Base-by-base conservation (phyloP, 2,888 invertebrate species). In the Pachydiplax longipennis region DNA sequence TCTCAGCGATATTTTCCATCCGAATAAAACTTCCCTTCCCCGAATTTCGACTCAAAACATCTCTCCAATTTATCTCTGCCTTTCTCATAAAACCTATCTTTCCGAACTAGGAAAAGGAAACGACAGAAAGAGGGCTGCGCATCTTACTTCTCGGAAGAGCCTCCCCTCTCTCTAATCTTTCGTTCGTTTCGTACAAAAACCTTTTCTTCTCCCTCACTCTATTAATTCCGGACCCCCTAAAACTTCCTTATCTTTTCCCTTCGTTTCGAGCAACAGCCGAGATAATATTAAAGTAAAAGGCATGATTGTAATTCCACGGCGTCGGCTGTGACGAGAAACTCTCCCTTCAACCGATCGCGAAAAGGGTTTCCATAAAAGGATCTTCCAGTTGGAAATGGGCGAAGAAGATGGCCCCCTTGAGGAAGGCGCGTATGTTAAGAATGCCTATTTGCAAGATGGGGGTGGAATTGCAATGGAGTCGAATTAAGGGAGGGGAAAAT, bases 161-260 rank as follows among this genome's bases (percentile, higher is more conserved):
- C 18, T 18, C 18, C 18, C 18, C 18, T 18, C 18, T 5, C 73
- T 25, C 73, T 25, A 31, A 73, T 73, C 73, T 73, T 73, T 25
- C 73, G 73, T n/a, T 73, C 73, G 73, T 25, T 73, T 73, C 73
- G 31, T 25, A 31, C 31, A 13, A 31, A n/a, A 53, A 53, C 25
- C 73, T 31, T 73, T 31, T 25, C 73, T 73, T 73, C n/a, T 13
- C 13, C 73, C 73, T 73, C 65, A 18, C n/a, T n/a, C 31, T 73
- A 73, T 73, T 73, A 53, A n/a, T 73, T 73, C 73, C 73, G 73
- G 25, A 25, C 25, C 65, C 65, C 65, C 73, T 73, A 73, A 25
- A 73, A 73, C 87, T 87, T 65, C 87, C 87, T 87, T 87, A 87
- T 87, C 87, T 87, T 61, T 35, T 58, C 58, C 87, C 37, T 87